phyloP scores from a whole-genome alignment of 2,797 vertebrate genomes.

The Gallinago solitaria region DNA sequence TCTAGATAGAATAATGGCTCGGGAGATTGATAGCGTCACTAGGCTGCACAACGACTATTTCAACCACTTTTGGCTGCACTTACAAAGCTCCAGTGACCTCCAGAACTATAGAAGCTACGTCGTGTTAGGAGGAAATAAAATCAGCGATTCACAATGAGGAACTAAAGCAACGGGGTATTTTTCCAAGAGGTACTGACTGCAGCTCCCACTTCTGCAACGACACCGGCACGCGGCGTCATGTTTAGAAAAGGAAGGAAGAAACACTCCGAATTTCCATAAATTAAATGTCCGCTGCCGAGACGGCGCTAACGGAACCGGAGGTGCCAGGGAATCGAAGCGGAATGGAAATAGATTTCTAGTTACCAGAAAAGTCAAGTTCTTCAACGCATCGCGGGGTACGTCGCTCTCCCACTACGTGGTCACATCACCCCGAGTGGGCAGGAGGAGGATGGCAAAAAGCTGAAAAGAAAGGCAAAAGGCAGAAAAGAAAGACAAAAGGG shows the following conservation, averaged over 20 bases:
- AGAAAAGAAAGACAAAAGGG: background rate
- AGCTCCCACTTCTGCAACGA: background rate
- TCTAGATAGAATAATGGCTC: slow-evolving; percentile 41
- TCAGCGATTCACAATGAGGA: slow-evolving; percentile 5
- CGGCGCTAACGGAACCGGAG: background rate
- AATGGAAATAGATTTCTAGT: background rate
- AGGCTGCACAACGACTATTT: slow-evolving; percentile 36
- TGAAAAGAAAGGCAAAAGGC: background rate
- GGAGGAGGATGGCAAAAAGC: background rate
- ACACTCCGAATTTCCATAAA: background rate
- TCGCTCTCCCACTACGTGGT: background rate
- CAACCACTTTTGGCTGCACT: slow-evolving; percentile 48
- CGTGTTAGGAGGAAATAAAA: slow-evolving; percentile 45
- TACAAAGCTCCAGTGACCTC: slow-evolving; percentile 64
- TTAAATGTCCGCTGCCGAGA: background rate
- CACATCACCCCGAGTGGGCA: background rate
- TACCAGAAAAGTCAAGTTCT: background rate
- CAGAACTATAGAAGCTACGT: background rate
- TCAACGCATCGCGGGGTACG: background rate
- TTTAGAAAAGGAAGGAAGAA: slow-evolving; percentile 1
- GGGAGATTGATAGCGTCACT: slow-evolving; percentile 42
- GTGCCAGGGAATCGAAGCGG: background rate
- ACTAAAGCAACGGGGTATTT: slow-evolving; percentile 27
- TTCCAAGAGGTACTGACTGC: slow-evolving; percentile 8
- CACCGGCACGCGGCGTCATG: background rate